A percentile compares a stretch with the other conserved stretches of the same genome.
Evolutionary conservation across 2,797 vertebrate species (phyloP).

Genomic region (Sarcoramphus papa): DNA sequence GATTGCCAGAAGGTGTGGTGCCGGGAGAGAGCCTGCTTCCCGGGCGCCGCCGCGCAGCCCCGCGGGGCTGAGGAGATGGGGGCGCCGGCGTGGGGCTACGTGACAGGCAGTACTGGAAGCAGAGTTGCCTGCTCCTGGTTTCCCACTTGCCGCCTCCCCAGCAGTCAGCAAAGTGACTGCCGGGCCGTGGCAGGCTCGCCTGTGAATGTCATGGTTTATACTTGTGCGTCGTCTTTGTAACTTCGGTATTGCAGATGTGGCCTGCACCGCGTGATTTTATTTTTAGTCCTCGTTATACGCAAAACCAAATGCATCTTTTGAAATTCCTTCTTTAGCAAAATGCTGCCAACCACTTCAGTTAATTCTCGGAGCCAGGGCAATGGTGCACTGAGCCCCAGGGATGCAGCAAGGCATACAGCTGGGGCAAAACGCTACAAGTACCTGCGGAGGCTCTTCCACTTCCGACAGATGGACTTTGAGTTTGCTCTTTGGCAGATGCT

Average conservation of each 20-base stretch:
- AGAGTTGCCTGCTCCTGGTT: accelerated
- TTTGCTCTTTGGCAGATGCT: constrained; percentile 98
- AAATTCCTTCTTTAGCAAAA: constrained; percentile 64
- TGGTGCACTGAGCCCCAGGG: constrained; percentile 75
- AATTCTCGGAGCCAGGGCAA: constrained; percentile 76
- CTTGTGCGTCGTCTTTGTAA: neutral
- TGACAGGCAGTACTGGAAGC: neutral
- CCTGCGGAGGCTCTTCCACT: constrained; percentile 87
- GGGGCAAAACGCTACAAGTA: constrained; percentile 98
- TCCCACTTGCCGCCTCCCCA: neutral
- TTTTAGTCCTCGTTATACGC: accelerated
- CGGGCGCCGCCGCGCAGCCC: too few species aligned
- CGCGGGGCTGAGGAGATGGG: neutral
- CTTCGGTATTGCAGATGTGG: accelerated
- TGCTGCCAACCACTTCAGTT: constrained; percentile 87
- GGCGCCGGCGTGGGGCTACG: neutral
- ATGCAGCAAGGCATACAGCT: constrained; percentile 89
- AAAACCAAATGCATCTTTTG: neutral
- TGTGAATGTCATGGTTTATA: accelerated
- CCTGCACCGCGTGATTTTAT: accelerated
- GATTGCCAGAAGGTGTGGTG: accelerated
- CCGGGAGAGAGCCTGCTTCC: neutral
- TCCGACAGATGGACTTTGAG: constrained; percentile 96
- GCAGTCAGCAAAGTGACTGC: too few species aligned
- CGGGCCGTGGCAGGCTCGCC: accelerated